These are phyloP conservation scores for Gambusia affinis DNA, from an alignment of 2,113 vertebrate species.

Conservation along the genomic window DNA sequence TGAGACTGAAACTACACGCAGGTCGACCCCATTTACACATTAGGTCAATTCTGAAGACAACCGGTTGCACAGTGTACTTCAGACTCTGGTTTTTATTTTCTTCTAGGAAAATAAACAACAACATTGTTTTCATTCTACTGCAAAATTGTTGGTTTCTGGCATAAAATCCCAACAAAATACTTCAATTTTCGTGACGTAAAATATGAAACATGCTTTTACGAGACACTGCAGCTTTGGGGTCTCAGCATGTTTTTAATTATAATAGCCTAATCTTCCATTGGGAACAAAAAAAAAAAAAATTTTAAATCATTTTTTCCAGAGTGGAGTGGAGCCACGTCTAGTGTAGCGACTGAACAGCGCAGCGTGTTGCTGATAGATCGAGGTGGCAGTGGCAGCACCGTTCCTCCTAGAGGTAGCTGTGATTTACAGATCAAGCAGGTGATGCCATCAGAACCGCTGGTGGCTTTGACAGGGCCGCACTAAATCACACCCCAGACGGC, in stretches of 20 bases:
- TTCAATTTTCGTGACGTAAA: too few species aligned
- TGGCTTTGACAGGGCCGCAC: constrained; percentile 34
- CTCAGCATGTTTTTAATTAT: neutral
- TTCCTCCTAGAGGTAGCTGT: constrained; percentile 37
- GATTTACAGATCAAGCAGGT: constrained; percentile 56
- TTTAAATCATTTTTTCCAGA: neutral
- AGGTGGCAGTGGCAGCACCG: constrained; percentile 19
- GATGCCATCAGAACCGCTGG: constrained; percentile 31
- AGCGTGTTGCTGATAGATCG: constrained; percentile 28
- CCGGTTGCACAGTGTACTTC: too few species aligned
- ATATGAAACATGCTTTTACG: too few species aligned
- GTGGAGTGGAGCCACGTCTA: constrained; percentile 10
- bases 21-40: too few species aligned
- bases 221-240: neutral
- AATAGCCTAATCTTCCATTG: neutral
- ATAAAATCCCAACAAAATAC: too few species aligned
- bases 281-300: neutral
- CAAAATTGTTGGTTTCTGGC: too few species aligned
- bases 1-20: too few species aligned
- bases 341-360: constrained; percentile 25
- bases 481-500: constrained; percentile 48
- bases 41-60: too few species aligned
- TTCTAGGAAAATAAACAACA: too few species aligned
- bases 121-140: too few species aligned
- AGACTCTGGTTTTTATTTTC: too few species aligned